Evolutionary conservation across 2,888 invertebrate species (phyloP), one percentile per base, ranked within the genome.

Genomic region (Lysandra bellargus): DNA sequence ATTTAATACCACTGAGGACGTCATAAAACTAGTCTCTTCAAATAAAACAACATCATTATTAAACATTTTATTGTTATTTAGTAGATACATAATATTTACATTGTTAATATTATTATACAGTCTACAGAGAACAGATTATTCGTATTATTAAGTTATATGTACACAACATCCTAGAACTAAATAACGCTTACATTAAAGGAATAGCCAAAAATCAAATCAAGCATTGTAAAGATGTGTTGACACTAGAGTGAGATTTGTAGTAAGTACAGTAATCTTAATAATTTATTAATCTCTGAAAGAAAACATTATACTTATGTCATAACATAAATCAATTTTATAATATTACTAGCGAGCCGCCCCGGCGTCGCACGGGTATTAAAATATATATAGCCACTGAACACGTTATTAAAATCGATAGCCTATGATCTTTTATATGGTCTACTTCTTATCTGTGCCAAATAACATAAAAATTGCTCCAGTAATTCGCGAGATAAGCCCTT

Each of bases 161-260:
- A 93, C 92, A 92, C 87, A 93, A 93, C 90, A 89, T 84, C 91
- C 90, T 94, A 94, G 84, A 93, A 94, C 92, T 94, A 94, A 92
- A 92, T 94, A 94, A 94, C 94, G 92, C 92, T 84, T 88, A 88
- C 82, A 83, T 83, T 82, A 85, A 85, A 84, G 78, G 81, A 83
- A 82, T 80, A 82, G 81, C 80, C 74, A 81, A 82, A 81, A 82
- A 81, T 80, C 78, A 80, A 81, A 80, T 80, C 69, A 79, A 78
- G 44, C 80, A 53, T 75, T 53, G 64, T 64, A 77, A 79, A 73
- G 76, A 33, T 37, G 79, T 80, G 72, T 80, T 79, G 79, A 80
- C 64, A 78, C 78, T 78, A 64, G 80, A 64, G 80, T 79, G 78
- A 72, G 78, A 77, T 79, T 61, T 23, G 7, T 61, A 61, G 23